Base-by-base conservation (phyloP, 2,797 vertebrate species). In the Pygocentrus nattereri region DNA sequence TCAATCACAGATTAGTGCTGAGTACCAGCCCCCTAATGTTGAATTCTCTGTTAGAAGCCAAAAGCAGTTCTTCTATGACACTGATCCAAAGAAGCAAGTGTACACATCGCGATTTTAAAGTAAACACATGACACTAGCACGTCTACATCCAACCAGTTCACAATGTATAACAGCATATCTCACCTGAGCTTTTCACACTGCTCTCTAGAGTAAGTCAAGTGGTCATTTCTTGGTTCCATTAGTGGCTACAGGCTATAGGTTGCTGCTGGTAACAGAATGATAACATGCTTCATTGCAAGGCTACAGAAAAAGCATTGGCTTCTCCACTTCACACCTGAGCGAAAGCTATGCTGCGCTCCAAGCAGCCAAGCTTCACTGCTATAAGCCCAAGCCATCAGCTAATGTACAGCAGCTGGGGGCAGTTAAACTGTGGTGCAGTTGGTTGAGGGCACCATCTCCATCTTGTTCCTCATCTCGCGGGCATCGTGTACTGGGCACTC, bases 371-470 rank as follows among this genome's bases (percentile, higher is more conserved):
- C 12, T 58, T 59, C 56, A 13, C 10, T 25, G 56, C 41, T 80
- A 54, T 27, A 21, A 7, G 27, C 31, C 31, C 5, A 18, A 65
- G 30, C 21, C 62, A 34, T 2, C 11, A 15, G n/a, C 23, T 16
- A 34, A 47, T 15, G 34, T 25, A 16, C n/a, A n/a, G 58, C 58
- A 25, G 11, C 7, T 30, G 16, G 44, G 50, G 16, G 15, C 7
- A 7, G 56, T 97, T 96, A 99, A 86, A 98, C 95, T 0, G 96
- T 97, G 30, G 97, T 98, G 86, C 96, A 98, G 88, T 98, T 98
- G 80, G 97, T 99, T 0, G 96, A 97, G 0, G 96, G 95, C 0
- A 97, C 95, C 0, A 95, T 96, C 74, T 98, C 98, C 1, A 91
- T 85, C 56, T 95, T 96, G 85, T 93, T 97, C 85, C 92, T 96